Evolutionary conservation across 2,113 vertebrate genomes (phyloP), one percentile per base, ranked within the genome.

Genomic region (Antigone vipio): DNA sequence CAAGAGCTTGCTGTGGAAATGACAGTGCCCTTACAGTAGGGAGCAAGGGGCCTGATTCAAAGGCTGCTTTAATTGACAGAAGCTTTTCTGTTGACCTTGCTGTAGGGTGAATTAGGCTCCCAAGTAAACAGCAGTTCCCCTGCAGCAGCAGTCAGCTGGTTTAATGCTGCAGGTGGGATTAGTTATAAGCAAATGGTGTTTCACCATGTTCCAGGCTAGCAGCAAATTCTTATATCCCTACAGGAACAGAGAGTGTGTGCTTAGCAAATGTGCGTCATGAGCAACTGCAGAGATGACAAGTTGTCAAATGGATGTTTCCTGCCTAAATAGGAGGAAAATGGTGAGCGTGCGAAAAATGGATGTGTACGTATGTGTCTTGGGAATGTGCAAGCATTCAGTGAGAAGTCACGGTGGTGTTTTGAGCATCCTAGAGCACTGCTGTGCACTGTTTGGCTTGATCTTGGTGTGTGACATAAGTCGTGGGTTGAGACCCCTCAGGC

Each of bases 401-500:
- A 73, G 49, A 32, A 26, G 44, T 34, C 0, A 0, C 2, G 4
- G 19, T 38, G 47, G 12, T 60, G 38, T 47, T 76, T 42, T 63
- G 40, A 77, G 63, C 40, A 23, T 24, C 29, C 17, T 35, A 15
- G 53, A 49, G 19, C 52, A 53, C 42, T 69, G 55, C n/a, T 27
- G n/a, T 10, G 38, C 2, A 8, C 55, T 56, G 35, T 20, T 88
- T 59, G 49, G 12, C 40, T 80, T 68, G 34, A 38, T 79, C 11
- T 13, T 17, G 15, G 29, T 52, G 30, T 30, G 24, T 35, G 35
- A 35, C 18, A 0, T 4, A 15, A 34, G 15, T 12, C 21, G 15
- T 45, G 21, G 15, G 49, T 71, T 71, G 15, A 68, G 59, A 87
- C 27, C 16, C 21, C 32, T 49, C 38, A n/a, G 30, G 35, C 34